Evolutionary conservation across 1,140 invertebrate species (phyloP).

Genomic region (Melipona quadrifasciata): DNA sequence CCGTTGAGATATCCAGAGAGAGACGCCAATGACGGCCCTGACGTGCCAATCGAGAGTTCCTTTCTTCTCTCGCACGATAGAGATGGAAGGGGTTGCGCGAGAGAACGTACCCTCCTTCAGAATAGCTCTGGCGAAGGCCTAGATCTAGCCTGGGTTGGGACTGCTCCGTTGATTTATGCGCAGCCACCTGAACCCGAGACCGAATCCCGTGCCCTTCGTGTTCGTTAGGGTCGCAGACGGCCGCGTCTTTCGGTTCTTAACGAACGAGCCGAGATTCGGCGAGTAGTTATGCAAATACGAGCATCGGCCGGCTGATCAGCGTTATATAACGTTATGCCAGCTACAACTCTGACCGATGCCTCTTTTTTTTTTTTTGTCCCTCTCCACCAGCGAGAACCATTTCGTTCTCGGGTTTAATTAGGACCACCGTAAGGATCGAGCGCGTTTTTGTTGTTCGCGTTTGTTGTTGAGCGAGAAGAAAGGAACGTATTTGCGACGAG

Average conservation of each 20-base stretch:
- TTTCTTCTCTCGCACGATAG: background rate
- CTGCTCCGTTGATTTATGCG: slow-evolving; percentile 62
- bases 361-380: background rate
- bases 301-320: background rate
- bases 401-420: slow-evolving; percentile 28
- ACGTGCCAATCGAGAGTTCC: slow-evolving; percentile 3
- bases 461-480: background rate
- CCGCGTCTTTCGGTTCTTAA: slow-evolving; percentile 39
- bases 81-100: background rate
- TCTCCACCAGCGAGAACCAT: background rate
- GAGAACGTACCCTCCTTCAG: background rate
- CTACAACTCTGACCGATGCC: background rate
- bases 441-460: background rate
- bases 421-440: slow-evolving; percentile 19
- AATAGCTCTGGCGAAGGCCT: slow-evolving; percentile 1
- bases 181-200: slow-evolving; percentile 50
- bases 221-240: slow-evolving; percentile 62
- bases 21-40: background rate
- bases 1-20: background rate
- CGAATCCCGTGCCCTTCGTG: slow-evolving; percentile 31
- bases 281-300: slow-evolving; percentile 50
- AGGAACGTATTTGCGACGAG: background rate
- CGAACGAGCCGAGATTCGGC: slow-evolving; percentile 38
- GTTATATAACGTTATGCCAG: slow-evolving; percentile 41
- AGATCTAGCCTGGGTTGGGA: slow-evolving; percentile 47